phyloP scores from a whole-genome alignment of 2,797 vertebrate genomes.

The Lutra lutra region DNA sequence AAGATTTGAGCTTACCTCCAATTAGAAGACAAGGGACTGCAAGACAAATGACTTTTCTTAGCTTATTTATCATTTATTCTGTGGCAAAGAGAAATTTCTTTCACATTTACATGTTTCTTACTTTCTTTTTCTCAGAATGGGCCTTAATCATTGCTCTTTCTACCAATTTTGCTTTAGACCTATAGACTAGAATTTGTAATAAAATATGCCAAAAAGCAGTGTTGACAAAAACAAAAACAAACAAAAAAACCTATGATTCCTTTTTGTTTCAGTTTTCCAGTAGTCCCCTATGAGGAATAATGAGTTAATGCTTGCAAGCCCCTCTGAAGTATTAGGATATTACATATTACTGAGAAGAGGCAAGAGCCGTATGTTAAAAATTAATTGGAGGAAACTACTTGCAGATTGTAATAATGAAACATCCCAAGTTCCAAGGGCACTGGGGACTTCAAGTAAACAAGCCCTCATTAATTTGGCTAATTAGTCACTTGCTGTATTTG shows the following conservation, averaged over 20 bases:
- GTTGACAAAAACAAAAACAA: background rate
- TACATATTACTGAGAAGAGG: constrained; percentile 30
- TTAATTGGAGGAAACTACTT: constrained; percentile 61
- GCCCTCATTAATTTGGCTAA: constrained; percentile 81
- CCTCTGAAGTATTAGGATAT: constrained; percentile 67
- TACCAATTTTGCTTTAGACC: background rate
- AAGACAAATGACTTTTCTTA: background rate
- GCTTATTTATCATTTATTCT: background rate
- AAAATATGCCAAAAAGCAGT: background rate
- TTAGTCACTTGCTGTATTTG: constrained; percentile 79
- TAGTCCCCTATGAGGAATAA: constrained; percentile 45
- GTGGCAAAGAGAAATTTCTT: constrained; percentile 13
- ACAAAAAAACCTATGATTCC: background rate
- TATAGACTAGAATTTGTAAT: constrained; percentile 13
- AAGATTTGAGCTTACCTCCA: background rate
- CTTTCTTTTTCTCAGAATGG: background rate
- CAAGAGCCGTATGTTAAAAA: constrained; percentile 67
- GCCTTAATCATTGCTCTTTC: background rate
- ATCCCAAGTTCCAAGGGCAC: constrained; percentile 72
- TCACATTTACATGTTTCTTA: background rate
- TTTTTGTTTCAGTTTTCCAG: constrained; percentile 35
- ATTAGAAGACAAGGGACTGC: background rate
- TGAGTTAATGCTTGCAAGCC: constrained; percentile 59
- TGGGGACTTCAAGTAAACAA: constrained; percentile 79
- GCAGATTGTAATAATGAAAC: constrained; percentile 65